A percentile compares a stretch with the other conserved stretches of the same genome.
Conservation (phyloP, 37 sponge, comb jelly and placozoan genomes). For the Ianthella basta region DNA sequence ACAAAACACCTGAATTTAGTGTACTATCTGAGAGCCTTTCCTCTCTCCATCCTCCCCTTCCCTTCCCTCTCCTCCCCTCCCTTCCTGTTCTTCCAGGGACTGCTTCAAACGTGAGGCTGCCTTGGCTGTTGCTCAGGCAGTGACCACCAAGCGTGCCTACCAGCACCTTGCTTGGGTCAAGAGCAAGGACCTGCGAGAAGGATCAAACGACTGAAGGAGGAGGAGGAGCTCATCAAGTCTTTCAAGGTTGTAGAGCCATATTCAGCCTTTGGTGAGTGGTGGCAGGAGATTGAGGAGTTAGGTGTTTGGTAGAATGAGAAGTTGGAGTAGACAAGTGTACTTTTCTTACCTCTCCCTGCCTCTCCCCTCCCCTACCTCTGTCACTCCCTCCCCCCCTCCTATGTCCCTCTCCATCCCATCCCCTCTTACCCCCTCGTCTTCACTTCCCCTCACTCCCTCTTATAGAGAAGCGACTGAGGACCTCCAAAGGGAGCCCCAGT, state of each 20-base stretch:
- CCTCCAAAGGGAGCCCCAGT: too few species aligned
- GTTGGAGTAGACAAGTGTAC: not conserved
- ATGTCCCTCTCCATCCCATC: too few species aligned
- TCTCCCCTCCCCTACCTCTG: not conserved
- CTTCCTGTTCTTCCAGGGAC: not conserved
- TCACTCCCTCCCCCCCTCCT: too few species aligned
- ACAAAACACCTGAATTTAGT: too few species aligned
- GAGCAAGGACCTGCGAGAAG: constrained; percentile 55
- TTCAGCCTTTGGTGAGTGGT: constrained; percentile 15
- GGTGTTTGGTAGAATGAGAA: not conserved
- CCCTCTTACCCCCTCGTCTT: too few species aligned
- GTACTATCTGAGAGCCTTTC: too few species aligned
- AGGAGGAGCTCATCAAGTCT: constrained; percentile 12
- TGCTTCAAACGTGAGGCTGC: constrained; percentile 57
- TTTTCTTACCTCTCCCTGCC: not conserved
- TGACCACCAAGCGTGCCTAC: constrained; percentile 61
- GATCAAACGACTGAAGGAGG: constrained; percentile 43
- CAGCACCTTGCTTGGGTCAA: constrained; percentile 75
- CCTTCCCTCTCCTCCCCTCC: not conserved
- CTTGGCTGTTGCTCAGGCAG: constrained; percentile 52
- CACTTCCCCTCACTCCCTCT: too few species aligned
- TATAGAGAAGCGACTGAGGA: too few species aligned
- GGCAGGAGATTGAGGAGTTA: not conserved
- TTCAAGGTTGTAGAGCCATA: not conserved
- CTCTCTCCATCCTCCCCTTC: not conserved